Evolutionary conservation across 2,888 invertebrate genomes (phyloP).

Genomic region (Metalampra italica): DNA sequence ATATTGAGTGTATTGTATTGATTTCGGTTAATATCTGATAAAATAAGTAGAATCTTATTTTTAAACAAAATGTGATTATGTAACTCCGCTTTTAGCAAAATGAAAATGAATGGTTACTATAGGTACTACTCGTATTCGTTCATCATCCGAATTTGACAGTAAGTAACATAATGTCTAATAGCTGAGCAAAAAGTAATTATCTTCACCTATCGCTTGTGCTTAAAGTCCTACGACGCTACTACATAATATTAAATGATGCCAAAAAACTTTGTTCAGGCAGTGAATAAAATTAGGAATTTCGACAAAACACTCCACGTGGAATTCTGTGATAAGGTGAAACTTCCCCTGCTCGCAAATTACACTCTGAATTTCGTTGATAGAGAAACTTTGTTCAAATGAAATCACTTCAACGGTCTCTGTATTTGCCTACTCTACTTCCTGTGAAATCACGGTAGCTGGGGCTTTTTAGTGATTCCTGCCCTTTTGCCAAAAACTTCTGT

Average conservation of each 20-base stretch:
- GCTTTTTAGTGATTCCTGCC: slow-evolving; percentile 37
- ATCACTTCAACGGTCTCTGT: slow-evolving; percentile 62
- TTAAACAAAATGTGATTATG: no score
- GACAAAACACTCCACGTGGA: slow-evolving; percentile 73
- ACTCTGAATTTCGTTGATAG: slow-evolving; percentile 70
- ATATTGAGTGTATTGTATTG: background rate
- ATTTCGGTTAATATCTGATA: background rate
- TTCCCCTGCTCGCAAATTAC: slow-evolving; percentile 71
- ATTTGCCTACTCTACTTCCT: slow-evolving; percentile 57
- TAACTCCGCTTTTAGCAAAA: no score
- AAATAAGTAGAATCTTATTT: no score
- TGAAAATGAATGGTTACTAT: no score
- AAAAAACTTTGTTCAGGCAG: slow-evolving; percentile 32
- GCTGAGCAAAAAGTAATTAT: no score
- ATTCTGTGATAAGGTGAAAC: slow-evolving; percentile 72
- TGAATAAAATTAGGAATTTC: slow-evolving; percentile 62
- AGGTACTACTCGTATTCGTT: no score
- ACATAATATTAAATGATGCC: slow-evolving; percentile 13
- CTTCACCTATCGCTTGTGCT: background rate
- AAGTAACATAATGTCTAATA: no score
- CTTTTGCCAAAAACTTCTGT: slow-evolving; percentile 30
- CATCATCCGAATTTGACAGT: no score
- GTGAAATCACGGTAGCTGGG: slow-evolving; percentile 40
- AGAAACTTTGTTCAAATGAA: slow-evolving; percentile 70
- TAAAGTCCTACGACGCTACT: background rate